A percentile compares a stretch with the other conserved stretches of the same genome.
Conservation (phyloP, 2,888 invertebrate genomes). For the Stegophylla sp. region DNA sequence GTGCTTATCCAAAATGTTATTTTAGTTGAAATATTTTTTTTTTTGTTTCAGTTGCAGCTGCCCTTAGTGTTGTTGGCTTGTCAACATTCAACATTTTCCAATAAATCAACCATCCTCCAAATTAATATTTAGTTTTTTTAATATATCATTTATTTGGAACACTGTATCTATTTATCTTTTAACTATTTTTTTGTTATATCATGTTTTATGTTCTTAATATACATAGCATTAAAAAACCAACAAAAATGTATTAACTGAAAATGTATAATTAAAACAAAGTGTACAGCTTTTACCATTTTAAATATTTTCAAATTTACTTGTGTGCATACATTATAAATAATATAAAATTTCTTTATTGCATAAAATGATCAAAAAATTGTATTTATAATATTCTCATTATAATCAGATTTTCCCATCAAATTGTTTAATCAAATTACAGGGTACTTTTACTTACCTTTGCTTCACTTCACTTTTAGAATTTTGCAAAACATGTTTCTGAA, state of each 20-base stretch:
- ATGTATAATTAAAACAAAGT: conserved; percentile 30
- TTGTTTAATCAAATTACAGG: too few relatives aligned
- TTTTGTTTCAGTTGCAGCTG: conserved; percentile 20
- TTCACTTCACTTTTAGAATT: too few relatives aligned
- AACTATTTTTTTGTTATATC: too few relatives aligned
- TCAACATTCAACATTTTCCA: conserved; percentile 36
- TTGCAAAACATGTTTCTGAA: too few relatives aligned
- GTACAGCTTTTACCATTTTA: conserved; percentile 24
- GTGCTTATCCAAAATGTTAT: background rate
- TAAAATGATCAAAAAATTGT: background rate
- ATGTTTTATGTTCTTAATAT: conserved; percentile 32
- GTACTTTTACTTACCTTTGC: too few relatives aligned
- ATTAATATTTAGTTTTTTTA: conserved; percentile 25
- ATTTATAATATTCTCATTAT: background rate
- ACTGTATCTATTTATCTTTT: conserved; percentile 15
- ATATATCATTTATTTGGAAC: conserved; percentile 17
- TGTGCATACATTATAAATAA: conserved; percentile 16
- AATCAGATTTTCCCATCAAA: too few relatives aligned
- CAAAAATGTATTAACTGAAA: conserved; percentile 11
- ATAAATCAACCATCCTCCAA: background rate
- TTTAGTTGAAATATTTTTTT: background rate
- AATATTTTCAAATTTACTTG: conserved; percentile 4
- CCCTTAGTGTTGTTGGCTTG: background rate
- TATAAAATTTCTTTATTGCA: conserved; percentile 14
- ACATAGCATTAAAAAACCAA: conserved; percentile 16